Evolutionary conservation across 2,888 invertebrate species (phyloP).

Genomic region (Rotaria sp.): DNA sequence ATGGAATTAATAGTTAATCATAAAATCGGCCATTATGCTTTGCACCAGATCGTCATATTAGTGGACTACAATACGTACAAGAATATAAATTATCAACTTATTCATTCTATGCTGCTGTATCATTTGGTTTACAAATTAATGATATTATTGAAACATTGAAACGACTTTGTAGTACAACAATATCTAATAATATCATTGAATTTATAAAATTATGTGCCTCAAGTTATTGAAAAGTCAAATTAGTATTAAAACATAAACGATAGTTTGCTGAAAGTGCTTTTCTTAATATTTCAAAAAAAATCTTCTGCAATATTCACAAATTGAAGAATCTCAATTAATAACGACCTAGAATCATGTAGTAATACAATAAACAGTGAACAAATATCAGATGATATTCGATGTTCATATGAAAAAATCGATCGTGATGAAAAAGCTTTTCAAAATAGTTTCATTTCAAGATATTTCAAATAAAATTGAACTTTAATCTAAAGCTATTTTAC

Average conservation of each 20-base stretch:
- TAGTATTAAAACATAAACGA: slow-evolving; percentile 90
- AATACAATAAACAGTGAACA: no score
- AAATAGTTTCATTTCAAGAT: no score
- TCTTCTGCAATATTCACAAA: not conserved
- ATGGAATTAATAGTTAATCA: slow-evolving; percentile 80
- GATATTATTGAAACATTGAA: slow-evolving; percentile 94
- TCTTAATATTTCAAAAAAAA: not conserved
- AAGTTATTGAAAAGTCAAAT: slow-evolving; percentile 96
- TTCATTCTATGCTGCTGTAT: slow-evolving; percentile 96
- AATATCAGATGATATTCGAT: no score
- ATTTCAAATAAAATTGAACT: no score
- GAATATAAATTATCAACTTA: slow-evolving; percentile 86
- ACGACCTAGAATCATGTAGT: no score
- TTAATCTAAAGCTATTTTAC: no score
- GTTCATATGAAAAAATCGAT: slow-evolving; percentile 83
- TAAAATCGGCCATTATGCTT: slow-evolving; percentile 87
- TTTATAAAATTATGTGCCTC: slow-evolving; percentile 87
- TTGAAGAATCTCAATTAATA: not conserved
- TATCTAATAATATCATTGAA: slow-evolving; percentile 87
- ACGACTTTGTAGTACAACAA: slow-evolving; percentile 82
- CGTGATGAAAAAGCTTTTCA: no score
- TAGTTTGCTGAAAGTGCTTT: slow-evolving; percentile 75
- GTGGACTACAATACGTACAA: no score
- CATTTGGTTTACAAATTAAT: slow-evolving; percentile 92
- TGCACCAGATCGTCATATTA: slow-evolving; percentile 66